A percentile compares a stretch with the other conserved stretches of the same genome.
Conservation (phyloP, 2,113 vertebrate genomes). For the Anarhynchus alexandrinus region DNA sequence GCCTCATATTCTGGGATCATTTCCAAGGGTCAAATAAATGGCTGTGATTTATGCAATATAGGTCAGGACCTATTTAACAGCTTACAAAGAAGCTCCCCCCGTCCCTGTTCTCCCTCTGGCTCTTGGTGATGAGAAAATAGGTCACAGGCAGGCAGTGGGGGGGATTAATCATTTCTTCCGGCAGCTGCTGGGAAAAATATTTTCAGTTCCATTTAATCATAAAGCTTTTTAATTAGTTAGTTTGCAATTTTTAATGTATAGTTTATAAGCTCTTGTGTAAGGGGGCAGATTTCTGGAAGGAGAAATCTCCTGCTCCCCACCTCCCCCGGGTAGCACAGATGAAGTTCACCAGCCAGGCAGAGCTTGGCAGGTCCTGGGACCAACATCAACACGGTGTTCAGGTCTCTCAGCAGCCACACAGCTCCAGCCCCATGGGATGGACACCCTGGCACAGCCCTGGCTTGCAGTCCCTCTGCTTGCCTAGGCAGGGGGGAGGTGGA, state of each 20-base stretch:
- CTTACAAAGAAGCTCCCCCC: neutral
- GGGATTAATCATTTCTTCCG: conserved; percentile 72
- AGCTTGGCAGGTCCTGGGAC: neutral
- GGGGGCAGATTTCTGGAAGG: conserved; percentile 2
- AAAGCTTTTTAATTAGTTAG: conserved; percentile 77
- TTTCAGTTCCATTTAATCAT: conserved; percentile 73
- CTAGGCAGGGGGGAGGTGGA: neutral
- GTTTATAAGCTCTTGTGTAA: conserved; percentile 1
- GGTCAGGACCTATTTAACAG: conserved; percentile 71
- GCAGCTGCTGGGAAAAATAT: conserved; percentile 69
- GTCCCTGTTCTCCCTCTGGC: neutral
- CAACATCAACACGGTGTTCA: neutral
- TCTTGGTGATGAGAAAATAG: conserved; percentile 69
- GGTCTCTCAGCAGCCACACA: neutral
- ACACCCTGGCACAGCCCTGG: neutral
- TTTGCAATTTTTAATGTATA: conserved; percentile 41
- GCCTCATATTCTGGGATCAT: conserved; percentile 10
- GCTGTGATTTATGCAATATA: conserved; percentile 62
- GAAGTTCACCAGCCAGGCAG: neutral
- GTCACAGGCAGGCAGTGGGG: conserved; percentile 65
- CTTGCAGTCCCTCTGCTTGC: neutral
- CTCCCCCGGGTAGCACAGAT: neutral
- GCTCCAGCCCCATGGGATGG: neutral
- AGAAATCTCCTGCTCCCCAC: neutral
- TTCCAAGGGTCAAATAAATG: conserved; percentile 57